These are phyloP conservation scores for Poeciliopsis turneri DNA, from an alignment of 2,797 vertebrate genomes.

Conservation along the genomic window DNA sequence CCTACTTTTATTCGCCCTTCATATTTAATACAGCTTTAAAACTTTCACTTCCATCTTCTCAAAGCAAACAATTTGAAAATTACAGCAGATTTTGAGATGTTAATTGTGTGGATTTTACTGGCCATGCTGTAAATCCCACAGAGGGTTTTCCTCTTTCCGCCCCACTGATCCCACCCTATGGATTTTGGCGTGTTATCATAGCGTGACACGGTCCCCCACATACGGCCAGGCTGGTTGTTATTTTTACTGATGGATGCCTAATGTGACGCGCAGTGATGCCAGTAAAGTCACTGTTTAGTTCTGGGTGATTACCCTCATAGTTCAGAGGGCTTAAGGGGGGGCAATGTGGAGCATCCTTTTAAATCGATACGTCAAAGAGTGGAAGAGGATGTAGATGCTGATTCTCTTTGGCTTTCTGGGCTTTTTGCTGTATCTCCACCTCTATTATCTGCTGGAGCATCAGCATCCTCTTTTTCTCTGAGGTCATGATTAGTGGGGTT, in stretches of 20 bases:
- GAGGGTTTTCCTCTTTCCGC: conserved; percentile 21
- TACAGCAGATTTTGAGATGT: neutral
- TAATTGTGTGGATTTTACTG: neutral
- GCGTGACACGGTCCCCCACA: conserved; percentile 69
- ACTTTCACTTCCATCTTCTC: neutral
- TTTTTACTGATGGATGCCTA: conserved; percentile 80
- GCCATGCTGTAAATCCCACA: neutral
- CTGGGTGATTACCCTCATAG: conserved; percentile 77
- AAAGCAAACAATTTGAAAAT: neutral
- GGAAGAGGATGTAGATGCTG: conserved; percentile 29
- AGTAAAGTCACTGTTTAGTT: conserved; percentile 69
- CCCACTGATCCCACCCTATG: conserved; percentile 39
- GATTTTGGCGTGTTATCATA: conserved; percentile 52
- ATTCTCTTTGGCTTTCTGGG: conserved; percentile 34
- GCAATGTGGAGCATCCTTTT: conserved; percentile 57
- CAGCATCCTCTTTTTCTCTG: conserved; percentile 45
- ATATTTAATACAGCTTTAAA: neutral
- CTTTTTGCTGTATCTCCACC: conserved; percentile 34
- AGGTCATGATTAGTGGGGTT: conserved; percentile 57
- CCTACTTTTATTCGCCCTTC: neutral
- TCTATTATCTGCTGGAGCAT: conserved; percentile 40
- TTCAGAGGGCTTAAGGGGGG: conserved; percentile 65
- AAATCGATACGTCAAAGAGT: conserved; percentile 66
- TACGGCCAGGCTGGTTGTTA: conserved; percentile 79
- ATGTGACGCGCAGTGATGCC: conserved; percentile 71